Percentiles rank a stretch among this genome's conserved stretches.
phyloP scores from a whole-genome alignment of 1,140 invertebrate species.

The Coptotermes formosanus region DNA sequence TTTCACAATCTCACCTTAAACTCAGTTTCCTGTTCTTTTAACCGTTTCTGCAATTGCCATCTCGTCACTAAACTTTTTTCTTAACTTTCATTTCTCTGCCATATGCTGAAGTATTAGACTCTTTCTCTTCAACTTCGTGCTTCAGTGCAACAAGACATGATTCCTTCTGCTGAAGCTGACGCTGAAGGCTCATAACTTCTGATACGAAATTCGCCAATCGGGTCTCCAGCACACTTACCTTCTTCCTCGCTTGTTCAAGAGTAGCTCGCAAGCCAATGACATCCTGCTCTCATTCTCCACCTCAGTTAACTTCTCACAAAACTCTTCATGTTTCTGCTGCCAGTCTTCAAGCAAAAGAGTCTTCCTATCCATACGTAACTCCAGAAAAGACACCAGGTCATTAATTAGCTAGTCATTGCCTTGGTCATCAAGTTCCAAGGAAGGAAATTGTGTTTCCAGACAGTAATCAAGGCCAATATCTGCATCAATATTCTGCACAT shows the following conservation, averaged over 20 bases:
- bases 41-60: constrained; percentile 64
- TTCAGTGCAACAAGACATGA: neutral
- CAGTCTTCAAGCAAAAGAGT: constrained; percentile 45
- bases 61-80: constrained; percentile 67
- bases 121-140: neutral
- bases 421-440: constrained; percentile 63
- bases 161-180: constrained; percentile 6
- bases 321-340: constrained; percentile 57
- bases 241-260: constrained; percentile 60
- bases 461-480: constrained; percentile 62
- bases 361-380: constrained; percentile 65
- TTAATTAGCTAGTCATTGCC: constrained; percentile 64
- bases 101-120: constrained; percentile 53
- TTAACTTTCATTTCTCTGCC: constrained; percentile 72
- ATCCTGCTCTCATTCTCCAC: constrained; percentile 68
- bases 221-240: constrained; percentile 40
- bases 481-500: constrained; percentile 57
- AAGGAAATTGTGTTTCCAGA: constrained; percentile 63
- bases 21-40: constrained; percentile 65
- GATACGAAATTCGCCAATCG: neutral
- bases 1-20: constrained; percentile 53
- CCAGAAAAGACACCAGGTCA: constrained; percentile 65
- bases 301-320: constrained; percentile 60
- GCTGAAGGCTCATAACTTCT: neutral
- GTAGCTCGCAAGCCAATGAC: constrained; percentile 59